phyloP scores from a whole-genome alignment of 1,140 invertebrate genomes.

The Drosophila eugracilis region DNA sequence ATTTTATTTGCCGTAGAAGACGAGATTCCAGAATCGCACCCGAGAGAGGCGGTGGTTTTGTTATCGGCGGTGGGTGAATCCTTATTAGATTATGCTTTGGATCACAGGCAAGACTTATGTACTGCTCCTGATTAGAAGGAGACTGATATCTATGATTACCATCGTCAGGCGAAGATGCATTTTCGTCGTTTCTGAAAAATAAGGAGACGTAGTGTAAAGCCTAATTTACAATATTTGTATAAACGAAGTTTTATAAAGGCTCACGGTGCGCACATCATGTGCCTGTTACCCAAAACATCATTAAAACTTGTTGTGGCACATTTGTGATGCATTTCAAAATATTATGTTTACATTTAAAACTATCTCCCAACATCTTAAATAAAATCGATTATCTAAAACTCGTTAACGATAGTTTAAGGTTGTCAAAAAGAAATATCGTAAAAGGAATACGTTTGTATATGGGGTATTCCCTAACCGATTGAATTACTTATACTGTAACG shows the following conservation, averaged over 20 bases:
- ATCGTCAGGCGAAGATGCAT: slow-evolving; percentile 28
- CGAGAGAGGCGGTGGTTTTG: slow-evolving; percentile 48
- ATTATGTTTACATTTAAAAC: no score
- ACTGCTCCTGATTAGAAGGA: slow-evolving; percentile 26
- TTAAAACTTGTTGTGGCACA: no score
- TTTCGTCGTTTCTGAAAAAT: slow-evolving; percentile 62
- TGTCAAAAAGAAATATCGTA: no score
- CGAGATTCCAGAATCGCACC: slow-evolving; percentile 14
- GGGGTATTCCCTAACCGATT: no score
- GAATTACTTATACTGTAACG: no score
- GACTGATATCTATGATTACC: slow-evolving; percentile 14
- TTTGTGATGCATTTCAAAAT: no score
- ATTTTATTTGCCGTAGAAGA: slow-evolving; percentile 34
- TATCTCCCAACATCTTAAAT: no score
- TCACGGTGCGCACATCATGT: no score
- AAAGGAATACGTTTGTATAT: no score
- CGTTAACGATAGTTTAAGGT: no score
- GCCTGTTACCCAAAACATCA: no score
- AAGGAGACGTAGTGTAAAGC: not conserved
- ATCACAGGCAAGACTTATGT: slow-evolving; percentile 34
- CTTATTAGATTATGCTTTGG: slow-evolving; percentile 23
- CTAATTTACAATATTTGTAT: not conserved
- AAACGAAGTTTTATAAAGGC: not conserved
- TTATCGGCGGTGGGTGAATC: slow-evolving; percentile 53
- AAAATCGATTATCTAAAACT: no score